Evolutionary conservation across 2,888 invertebrate species (phyloP).

Genomic region (Adelognathus sp.): DNA sequence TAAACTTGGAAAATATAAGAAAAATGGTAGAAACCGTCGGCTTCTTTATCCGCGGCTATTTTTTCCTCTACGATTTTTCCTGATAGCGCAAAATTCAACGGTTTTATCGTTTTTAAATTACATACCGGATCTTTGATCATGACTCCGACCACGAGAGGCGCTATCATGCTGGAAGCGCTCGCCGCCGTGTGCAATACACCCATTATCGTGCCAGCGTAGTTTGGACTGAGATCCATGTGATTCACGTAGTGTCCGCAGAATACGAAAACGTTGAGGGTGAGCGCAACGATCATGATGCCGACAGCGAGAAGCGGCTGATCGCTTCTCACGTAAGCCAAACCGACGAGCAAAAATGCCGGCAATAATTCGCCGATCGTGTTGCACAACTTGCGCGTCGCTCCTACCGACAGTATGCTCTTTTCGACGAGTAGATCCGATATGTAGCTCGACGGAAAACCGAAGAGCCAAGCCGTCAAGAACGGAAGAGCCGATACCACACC

Average conservation of each 20-base stretch:
- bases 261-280: slow-evolving; percentile 89
- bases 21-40: too few species aligned
- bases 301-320: slow-evolving; percentile 85
- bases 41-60: too few species aligned
- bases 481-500: slow-evolving; percentile 82
- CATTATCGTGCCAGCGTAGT: slow-evolving; percentile 92
- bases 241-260: slow-evolving; percentile 90
- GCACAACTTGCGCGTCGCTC: slow-evolving; percentile 85
- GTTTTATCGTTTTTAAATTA: too few species aligned
- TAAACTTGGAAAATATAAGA: too few species aligned
- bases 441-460: slow-evolving; percentile 88
- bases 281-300: slow-evolving; percentile 86
- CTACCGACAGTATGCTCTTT: slow-evolving; percentile 82
- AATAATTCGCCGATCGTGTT: slow-evolving; percentile 87
- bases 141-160: slow-evolving; percentile 88
- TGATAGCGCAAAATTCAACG: too few species aligned
- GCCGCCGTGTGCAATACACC: slow-evolving; percentile 92
- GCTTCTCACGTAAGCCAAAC: slow-evolving; percentile 83
- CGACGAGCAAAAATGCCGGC: slow-evolving; percentile 87
- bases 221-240: slow-evolving; percentile 92
- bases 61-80: too few species aligned
- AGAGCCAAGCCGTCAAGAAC: slow-evolving; percentile 88
- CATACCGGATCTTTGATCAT: slow-evolving; percentile 88
- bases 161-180: slow-evolving; percentile 90
- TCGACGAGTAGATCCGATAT: slow-evolving; percentile 85